A percentile compares a stretch with the other conserved stretches of the same genome.
Conservation (phyloP, 2,113 vertebrate genomes). For the Hyaena hyaena region DNA sequence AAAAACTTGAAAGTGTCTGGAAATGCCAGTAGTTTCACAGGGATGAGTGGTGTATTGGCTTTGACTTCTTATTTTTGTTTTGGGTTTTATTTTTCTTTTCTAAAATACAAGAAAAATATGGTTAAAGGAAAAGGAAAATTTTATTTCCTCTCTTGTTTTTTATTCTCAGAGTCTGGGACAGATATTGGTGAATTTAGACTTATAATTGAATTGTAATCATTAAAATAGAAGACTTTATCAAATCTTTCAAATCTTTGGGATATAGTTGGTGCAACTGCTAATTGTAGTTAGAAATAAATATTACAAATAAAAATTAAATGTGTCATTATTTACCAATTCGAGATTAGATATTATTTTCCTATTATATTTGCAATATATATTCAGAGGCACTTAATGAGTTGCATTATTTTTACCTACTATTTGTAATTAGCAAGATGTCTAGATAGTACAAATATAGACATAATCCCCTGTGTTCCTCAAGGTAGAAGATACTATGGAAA, state of each 20-base stretch:
- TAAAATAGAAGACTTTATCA: constrained; percentile 27
- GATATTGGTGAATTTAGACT: background rate
- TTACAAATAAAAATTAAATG: constrained; percentile 18
- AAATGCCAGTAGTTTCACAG: background rate
- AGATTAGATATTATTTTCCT: background rate
- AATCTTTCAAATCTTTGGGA: constrained; percentile 14
- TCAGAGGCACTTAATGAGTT: constrained; percentile 5
- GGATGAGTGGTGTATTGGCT: background rate
- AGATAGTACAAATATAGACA: background rate
- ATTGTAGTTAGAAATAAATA: background rate
- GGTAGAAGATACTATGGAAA: background rate
- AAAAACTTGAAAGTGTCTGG: background rate
- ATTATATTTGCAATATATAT: background rate
- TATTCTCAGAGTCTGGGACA: constrained; percentile 1
- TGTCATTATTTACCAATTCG: constrained; percentile 7
- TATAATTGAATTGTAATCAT: background rate
- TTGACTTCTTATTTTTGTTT: constrained; percentile 1
- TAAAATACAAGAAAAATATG: background rate
- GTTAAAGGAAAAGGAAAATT: background rate
- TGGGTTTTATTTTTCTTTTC: background rate
- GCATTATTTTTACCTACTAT: background rate
- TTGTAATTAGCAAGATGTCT: background rate
- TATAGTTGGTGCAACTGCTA: background rate
- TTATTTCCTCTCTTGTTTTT: background rate
- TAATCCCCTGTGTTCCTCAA: constrained; percentile 7